A percentile compares a stretch with the other conserved stretches of the same genome.
Conservation (phyloP, 2,888 invertebrate species). For the Dendrolimus pini region DNA sequence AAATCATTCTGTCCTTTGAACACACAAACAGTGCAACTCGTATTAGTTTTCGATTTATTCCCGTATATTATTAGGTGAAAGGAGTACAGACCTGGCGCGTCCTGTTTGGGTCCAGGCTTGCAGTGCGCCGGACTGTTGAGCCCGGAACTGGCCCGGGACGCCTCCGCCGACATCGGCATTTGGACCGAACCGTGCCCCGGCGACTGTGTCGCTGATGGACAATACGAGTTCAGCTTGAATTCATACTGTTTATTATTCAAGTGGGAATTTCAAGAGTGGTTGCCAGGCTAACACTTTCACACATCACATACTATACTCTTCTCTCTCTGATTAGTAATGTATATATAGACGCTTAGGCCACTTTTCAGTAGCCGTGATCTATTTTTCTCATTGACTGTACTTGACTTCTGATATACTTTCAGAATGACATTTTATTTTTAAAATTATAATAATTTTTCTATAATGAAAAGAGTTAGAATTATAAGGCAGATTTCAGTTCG, state of each 20-base stretch:
- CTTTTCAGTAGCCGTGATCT: too few relatives aligned
- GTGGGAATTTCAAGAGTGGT: too few relatives aligned
- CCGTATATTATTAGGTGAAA: background rate
- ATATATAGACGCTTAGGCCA: too few relatives aligned
- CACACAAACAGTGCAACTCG: slow-evolving; percentile 4
- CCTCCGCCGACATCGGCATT: slow-evolving; percentile 71
- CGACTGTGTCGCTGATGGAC: slow-evolving; percentile 51
- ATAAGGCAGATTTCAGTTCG: too few relatives aligned
- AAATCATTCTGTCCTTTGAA: slow-evolving; percentile 13
- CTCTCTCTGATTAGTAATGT: too few relatives aligned
- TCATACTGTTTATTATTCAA: too few relatives aligned
- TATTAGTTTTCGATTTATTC: background rate
- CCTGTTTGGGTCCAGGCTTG: slow-evolving; percentile 58
- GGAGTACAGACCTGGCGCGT: slow-evolving; percentile 61
- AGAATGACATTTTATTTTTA: too few relatives aligned
- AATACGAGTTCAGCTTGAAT: background rate
- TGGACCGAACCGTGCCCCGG: slow-evolving; percentile 58
- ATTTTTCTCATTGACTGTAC: too few relatives aligned
- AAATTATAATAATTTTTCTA: too few relatives aligned
- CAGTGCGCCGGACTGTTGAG: slow-evolving; percentile 68
- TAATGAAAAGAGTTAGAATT: too few relatives aligned
- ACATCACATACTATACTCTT: background rate
- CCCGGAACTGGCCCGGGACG: slow-evolving; percentile 62
- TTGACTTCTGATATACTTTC: too few relatives aligned
- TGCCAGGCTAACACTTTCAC: too few relatives aligned